These are phyloP conservation scores for Poecilia picta DNA, from an alignment of 2,797 vertebrate species.

Conservation along the genomic window DNA sequence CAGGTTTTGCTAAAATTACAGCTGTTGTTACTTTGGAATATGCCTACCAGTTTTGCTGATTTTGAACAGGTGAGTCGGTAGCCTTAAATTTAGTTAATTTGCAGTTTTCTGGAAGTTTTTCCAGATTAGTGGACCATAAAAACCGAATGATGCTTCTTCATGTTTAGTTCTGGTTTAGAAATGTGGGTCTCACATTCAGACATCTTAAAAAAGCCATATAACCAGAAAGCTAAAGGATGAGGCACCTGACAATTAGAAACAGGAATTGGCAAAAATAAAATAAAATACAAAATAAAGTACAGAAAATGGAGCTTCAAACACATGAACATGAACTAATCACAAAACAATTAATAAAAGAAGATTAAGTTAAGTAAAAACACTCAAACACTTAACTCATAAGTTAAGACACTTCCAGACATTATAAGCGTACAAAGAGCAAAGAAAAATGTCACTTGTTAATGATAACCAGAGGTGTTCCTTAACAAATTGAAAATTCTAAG, in stretches of 20 bases:
- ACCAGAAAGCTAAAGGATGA: neutral
- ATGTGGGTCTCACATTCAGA: neutral
- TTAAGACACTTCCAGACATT: slow-evolving; percentile 2
- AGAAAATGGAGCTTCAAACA: neutral
- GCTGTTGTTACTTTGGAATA: neutral
- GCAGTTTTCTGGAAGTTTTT: no score
- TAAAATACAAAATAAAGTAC: neutral
- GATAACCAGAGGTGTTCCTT: slow-evolving; percentile 7
- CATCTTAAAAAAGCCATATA: neutral
- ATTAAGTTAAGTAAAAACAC: neutral
- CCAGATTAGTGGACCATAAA: no score
- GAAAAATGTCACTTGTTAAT: slow-evolving; percentile 23
- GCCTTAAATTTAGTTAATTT: no score
- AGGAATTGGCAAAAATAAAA: slow-evolving; percentile 18
- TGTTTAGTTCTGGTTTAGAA: neutral
- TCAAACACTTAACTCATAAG: neutral
- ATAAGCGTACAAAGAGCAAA: slow-evolving; percentile 11
- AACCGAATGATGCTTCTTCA: no score
- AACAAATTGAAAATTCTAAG: slow-evolving; percentile 24
- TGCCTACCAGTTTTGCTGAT: neutral
- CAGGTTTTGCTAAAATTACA: neutral
- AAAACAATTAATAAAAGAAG: neutral
- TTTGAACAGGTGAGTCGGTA: neutral
- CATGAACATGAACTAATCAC: neutral
- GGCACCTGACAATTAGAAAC: neutral